phyloP scores from a whole-genome alignment of 2,797 vertebrate species.

The Sebastiscus albofasciatus region DNA sequence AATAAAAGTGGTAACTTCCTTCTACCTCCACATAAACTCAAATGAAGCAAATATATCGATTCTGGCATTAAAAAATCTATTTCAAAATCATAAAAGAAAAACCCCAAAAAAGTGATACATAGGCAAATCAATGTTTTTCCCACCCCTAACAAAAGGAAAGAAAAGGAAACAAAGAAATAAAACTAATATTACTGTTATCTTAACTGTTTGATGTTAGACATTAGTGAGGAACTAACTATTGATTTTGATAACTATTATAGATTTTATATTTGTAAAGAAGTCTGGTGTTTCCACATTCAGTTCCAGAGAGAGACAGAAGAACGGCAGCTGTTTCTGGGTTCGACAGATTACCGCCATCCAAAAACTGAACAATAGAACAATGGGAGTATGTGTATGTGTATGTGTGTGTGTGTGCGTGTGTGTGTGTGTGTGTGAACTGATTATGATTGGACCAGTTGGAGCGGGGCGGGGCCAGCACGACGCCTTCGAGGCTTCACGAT shows the following conservation, averaged over 20 bases:
- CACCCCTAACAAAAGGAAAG: background rate
- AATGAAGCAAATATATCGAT: too few species aligned
- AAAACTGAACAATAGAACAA: slow-evolving; percentile 6
- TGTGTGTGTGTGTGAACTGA: background rate
- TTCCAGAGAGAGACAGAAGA: background rate
- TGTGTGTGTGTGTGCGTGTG: background rate
- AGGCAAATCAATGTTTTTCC: too few species aligned
- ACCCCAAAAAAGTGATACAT: too few species aligned
- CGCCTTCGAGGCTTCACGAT: background rate
- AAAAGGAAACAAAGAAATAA: background rate
- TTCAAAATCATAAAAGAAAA: too few species aligned
- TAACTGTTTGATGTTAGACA: background rate
- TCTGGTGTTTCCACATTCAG: too few species aligned
- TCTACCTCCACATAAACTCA: too few species aligned
- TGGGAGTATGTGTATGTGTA: background rate
- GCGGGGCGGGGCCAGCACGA: too few species aligned
- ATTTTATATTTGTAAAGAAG: background rate
- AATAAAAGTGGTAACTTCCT: too few species aligned
- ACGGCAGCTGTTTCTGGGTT: background rate
- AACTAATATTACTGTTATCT: background rate
- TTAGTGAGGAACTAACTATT: background rate
- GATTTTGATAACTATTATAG: background rate
- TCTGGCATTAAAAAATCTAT: too few species aligned
- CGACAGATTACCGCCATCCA: background rate
- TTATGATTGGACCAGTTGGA: too few species aligned